Percentiles rank a stretch among this genome's conserved stretches.
Evolutionary conservation across 35 echinoderm and acorn worm species (phyloP).

Genomic region (Hemicentrotus pulcherrimus): DNA sequence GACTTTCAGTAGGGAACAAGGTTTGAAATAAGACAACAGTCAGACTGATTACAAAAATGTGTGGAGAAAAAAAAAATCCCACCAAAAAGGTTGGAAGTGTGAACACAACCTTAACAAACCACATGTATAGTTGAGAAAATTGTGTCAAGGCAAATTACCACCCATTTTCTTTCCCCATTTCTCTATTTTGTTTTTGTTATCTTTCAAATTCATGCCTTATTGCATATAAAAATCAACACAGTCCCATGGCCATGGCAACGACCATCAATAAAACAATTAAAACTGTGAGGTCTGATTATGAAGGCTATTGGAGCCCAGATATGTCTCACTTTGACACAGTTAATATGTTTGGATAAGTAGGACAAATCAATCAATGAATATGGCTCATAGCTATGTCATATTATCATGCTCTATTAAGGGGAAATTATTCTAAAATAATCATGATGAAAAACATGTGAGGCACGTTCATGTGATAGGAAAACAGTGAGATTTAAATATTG

Average conservation of each 20-base stretch:
- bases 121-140: neutral
- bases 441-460: neutral
- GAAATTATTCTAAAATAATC: neutral
- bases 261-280: too few relatives aligned
- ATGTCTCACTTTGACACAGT: neutral
- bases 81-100: neutral
- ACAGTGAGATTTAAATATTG: neutral
- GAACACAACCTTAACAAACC: neutral
- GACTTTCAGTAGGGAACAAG: neutral
- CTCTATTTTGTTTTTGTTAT: neutral
- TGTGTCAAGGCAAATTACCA: neutral
- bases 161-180: neutral
- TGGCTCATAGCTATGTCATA: neutral
- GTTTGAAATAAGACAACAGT: neutral
- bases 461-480: neutral
- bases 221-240: neutral
- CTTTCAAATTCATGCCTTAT: neutral
- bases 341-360: neutral
- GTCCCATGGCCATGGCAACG: too few relatives aligned
- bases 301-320: neutral
- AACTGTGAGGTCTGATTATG: neutral
- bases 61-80: too few relatives aligned
- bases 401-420: neutral
- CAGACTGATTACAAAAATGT: too few relatives aligned
- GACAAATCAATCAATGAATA: neutral